Percentiles rank a stretch among this genome's conserved stretches.
Evolutionary conservation across 2,797 vertebrate genomes (phyloP).

Genomic region (Poecile montanus): DNA sequence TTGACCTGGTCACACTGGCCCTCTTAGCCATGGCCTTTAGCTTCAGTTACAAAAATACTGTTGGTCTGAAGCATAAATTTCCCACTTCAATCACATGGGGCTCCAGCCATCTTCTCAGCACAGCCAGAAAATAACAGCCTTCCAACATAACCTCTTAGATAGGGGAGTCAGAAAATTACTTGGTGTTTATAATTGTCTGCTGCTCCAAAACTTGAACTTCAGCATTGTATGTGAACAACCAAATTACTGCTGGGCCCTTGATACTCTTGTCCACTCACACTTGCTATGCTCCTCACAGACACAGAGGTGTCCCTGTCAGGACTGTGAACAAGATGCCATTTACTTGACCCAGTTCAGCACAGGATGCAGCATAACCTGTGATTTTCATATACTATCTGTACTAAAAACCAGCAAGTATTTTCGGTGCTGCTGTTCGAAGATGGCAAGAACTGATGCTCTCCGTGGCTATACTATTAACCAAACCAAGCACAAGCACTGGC

Average conservation of each 20-base stretch:
- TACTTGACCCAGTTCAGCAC: background rate
- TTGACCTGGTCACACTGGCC: background rate
- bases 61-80: background rate
- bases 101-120: background rate
- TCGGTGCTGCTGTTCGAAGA: background rate
- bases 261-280: background rate
- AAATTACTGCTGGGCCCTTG: background rate
- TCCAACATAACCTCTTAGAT: background rate
- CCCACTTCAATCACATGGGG: background rate
- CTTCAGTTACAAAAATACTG: background rate
- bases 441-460: background rate
- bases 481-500: background rate
- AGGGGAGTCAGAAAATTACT: background rate
- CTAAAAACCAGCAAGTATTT: background rate
- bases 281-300: background rate
- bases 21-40: background rate
- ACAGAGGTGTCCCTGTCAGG: background rate
- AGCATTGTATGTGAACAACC: accelerated
- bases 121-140: background rate
- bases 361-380: background rate
- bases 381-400: background rate
- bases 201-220: background rate
- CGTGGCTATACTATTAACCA: background rate
- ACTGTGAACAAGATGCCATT: background rate
- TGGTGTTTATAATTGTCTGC: background rate